phyloP scores from a whole-genome alignment of 2,113 vertebrate species.

The Callithrix jacchus region DNA sequence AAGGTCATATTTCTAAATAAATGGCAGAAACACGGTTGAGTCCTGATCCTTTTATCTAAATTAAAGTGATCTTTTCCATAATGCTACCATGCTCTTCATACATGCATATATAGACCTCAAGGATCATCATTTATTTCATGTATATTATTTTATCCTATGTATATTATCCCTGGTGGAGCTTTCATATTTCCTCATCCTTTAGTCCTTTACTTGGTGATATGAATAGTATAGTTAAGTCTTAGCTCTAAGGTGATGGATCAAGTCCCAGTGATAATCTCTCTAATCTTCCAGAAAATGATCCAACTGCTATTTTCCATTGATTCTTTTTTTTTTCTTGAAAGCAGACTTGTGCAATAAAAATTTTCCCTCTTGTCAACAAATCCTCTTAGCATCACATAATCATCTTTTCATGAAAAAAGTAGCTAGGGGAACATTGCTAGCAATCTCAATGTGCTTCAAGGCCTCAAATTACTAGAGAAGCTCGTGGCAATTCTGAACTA shows the following conservation, averaged over 20 bases:
- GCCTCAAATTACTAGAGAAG: slow-evolving; percentile 35
- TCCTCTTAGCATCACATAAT: slow-evolving; percentile 79
- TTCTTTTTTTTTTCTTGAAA: slow-evolving; percentile 63
- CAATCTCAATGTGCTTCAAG: slow-evolving; percentile 37
- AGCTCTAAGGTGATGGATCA: slow-evolving; percentile 42
- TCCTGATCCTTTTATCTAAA: not conserved
- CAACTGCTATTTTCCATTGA: slow-evolving; percentile 54
- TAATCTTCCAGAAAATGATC: slow-evolving; percentile 74
- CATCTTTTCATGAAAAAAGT: slow-evolving; percentile 72
- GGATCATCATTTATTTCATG: not conserved
- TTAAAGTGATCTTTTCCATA: not conserved
- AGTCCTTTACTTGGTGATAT: not conserved
- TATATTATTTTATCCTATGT: not conserved
- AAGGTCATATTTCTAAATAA: not conserved
- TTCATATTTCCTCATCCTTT: slow-evolving; percentile 23
- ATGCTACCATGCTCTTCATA: not conserved
- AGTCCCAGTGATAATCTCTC: slow-evolving; percentile 62
- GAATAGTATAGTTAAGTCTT: slow-evolving; percentile 12
- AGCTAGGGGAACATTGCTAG: slow-evolving; percentile 54
- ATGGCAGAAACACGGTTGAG: not conserved
- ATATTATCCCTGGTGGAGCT: not conserved
- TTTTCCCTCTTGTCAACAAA: slow-evolving; percentile 78
- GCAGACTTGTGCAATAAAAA: slow-evolving; percentile 58
- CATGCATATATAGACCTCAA: not conserved
- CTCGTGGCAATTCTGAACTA: not conserved